Base-by-base conservation (phyloP, 2,888 invertebrate genomes). In the Dicyrtoma fusca region DNA sequence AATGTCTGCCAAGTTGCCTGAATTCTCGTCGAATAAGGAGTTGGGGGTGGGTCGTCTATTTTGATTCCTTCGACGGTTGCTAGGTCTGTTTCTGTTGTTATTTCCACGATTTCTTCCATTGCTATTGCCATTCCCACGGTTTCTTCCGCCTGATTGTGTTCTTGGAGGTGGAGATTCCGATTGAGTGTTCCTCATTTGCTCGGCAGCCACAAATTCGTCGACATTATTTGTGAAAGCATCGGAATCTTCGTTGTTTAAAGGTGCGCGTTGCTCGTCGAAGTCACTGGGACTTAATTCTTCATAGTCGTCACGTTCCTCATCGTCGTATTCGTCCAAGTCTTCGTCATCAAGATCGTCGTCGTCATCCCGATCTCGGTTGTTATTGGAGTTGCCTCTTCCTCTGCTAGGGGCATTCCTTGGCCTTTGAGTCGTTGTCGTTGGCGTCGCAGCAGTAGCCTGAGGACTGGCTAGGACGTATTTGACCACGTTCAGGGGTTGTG, bases 281-380 rank as follows among this genome's bases (percentile, higher is more conserved):
- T 49, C 49, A 49, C 49, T 49, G 49, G 49, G 49, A 17, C 49
- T 49, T 49, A 49, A 17, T 17, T 49, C 49, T 3, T 49, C 49
- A 13, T 17, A 14, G 49, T 49, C 49, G 11, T 49, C 49, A 17
- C 17, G n/a, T 4, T 49, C 53, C 11, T 10, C 53, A 11, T 53
- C 53, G 13, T 11, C 2, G 21, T 21, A 17, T 49, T n/a, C n/a
- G n/a, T n/a, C n/a, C n/a, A n/a, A n/a, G n/a, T n/a, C n/a, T n/a
- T n/a, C n/a, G n/a, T n/a, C n/a, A n/a, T n/a, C n/a, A n/a, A 17
- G 14, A 6, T 49, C 49, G 10, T 53, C 19, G 10, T 53, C 53
- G 10, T 53, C 17, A 53, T 34, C 34, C 34, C 51, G 17, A 49
- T 49, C 51, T 49, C 3, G 45, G 11, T 49, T 11, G 11, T n/a